Percentiles rank a stretch among this genome's conserved stretches.
These are phyloP conservation scores for Procavia capensis DNA, from an alignment of 2,113 vertebrate species.

Conservation along the genomic window DNA sequence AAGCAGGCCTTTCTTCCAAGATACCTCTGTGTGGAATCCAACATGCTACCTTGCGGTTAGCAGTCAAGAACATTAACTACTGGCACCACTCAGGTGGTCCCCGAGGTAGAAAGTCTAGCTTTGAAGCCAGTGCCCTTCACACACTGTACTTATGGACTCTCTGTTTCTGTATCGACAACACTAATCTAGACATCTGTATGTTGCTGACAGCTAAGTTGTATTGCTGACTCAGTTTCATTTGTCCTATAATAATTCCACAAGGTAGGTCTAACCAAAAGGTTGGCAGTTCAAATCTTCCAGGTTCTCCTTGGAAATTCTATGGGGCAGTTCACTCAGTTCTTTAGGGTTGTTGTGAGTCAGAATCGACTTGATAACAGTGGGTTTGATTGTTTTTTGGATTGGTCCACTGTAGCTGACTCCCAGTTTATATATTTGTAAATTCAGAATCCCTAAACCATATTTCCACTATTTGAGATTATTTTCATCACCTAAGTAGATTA, in stretches of 20 bases:
- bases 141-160: no score
- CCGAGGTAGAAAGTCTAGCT: background rate
- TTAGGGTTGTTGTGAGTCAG: no score
- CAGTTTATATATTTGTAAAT: conserved; percentile 17
- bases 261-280: no score
- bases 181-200: background rate
- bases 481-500: conserved; percentile 36
- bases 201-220: background rate
- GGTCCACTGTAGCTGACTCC: background rate
- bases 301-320: no score
- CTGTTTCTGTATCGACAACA: background rate
- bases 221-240: background rate
- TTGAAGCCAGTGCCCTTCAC: background rate
- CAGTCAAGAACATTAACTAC: background rate
- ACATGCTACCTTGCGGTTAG: background rate
- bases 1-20: background rate
- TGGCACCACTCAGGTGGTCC: background rate
- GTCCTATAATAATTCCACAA: background rate
- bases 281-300: no score
- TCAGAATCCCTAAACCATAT: background rate
- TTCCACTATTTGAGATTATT: conserved; percentile 48
- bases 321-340: no score
- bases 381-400: no score
- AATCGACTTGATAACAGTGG: no score
- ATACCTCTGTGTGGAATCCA: background rate